Base-by-base conservation (phyloP, 2,113 vertebrate species). In the Semnornis frantzii region DNA sequence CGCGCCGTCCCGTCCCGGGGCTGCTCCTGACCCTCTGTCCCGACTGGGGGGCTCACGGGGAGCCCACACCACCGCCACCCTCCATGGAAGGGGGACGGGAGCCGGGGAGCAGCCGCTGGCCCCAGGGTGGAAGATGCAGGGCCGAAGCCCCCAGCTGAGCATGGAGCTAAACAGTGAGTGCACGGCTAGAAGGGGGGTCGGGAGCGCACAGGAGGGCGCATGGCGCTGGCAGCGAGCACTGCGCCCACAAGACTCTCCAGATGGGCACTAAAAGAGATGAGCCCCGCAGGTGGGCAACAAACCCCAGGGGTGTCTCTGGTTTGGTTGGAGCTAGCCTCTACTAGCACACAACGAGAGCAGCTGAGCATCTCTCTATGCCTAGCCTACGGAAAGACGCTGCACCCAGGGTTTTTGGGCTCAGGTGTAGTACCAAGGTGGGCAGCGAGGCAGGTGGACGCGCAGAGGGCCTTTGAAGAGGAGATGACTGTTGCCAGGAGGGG, bases 121-220 rank as follows among this genome's bases (percentile, higher is more conserved):
- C 87, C 71, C 90, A 21, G 37, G 71, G 93, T 34, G 94, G 92
- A 95, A 93, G 89, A 96, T 95, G 93, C 84, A 69, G 95, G 93
- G 91, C 90, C 71, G 70, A 93, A 94, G 89, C 71, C 55, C 94
- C 85, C 96, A 92, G 92, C 77, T 9, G 84, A 96, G 95, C 95
- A 97, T 97, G 97, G 96, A 97, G 87, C 77, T 97, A 89, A 97
- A 97, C 96, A 87, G 97, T 97, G 94, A 97, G 97, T 97, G 84
- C 0, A 4, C 0, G 83, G 70, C 37, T 75, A 21, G 44, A 48
- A 77, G 10, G 30, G 76, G 85, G 60, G 62, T 46, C 6, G 6
- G 89, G 73, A 23, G 31, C 0, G 4, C 1, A 5, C 11, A 66
- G 86, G 55, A 83, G 42, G 42, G 85, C 90, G 81, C 76, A 37